Evolutionary conservation across 2,888 invertebrate species (phyloP).

Genomic region (Argyresthia albistria): DNA sequence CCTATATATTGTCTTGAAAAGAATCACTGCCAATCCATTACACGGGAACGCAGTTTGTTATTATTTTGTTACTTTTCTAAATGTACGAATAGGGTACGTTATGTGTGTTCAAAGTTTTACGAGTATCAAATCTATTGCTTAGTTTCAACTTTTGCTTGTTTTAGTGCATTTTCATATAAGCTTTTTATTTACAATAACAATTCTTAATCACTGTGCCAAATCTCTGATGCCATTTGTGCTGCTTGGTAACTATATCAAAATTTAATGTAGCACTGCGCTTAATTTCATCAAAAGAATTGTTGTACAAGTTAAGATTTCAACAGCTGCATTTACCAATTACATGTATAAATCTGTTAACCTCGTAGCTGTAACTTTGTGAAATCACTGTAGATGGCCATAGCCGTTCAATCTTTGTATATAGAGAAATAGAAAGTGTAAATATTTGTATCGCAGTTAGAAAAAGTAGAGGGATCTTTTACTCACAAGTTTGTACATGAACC

Average conservation of each 20-base stretch:
- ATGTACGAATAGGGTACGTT: slow-evolving; percentile 21
- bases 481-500: slow-evolving; percentile 3
- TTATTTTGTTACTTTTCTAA: slow-evolving; percentile 47
- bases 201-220: slow-evolving; percentile 44
- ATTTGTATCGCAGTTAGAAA: slow-evolving; percentile 36
- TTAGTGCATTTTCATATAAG: slow-evolving; percentile 17
- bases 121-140: slow-evolving; percentile 22
- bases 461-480: slow-evolving; percentile 13
- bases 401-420: slow-evolving; percentile 42
- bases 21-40: slow-evolving; percentile 39
- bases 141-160: slow-evolving; percentile 27
- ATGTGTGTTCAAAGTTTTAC: slow-evolving; percentile 50
- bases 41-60: slow-evolving; percentile 41
- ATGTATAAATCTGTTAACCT: slow-evolving; percentile 3
- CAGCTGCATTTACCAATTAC: slow-evolving; percentile 26
- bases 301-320: slow-evolving; percentile 5
- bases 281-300: background rate
- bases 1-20: slow-evolving; percentile 62
- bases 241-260: slow-evolving; percentile 36
- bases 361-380: slow-evolving; percentile 6
- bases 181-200: background rate
- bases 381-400: background rate
- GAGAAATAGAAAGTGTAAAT: slow-evolving; percentile 49
- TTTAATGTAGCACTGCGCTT: background rate
- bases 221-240: slow-evolving; percentile 33